Evolutionary conservation across 2,797 vertebrate genomes (phyloP).

Genomic region (Zalophus californianus): DNA sequence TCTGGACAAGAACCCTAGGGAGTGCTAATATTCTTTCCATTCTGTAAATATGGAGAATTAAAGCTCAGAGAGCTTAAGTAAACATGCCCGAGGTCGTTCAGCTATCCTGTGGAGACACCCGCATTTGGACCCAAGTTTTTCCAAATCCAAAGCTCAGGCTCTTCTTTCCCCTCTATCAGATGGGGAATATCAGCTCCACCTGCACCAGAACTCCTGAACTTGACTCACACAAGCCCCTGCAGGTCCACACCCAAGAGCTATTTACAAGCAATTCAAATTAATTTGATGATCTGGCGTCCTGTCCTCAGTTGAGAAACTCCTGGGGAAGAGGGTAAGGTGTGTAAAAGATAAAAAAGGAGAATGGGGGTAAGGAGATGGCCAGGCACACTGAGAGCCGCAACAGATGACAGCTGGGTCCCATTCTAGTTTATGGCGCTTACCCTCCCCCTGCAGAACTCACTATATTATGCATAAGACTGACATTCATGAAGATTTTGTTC

Average conservation of each 20-base stretch:
- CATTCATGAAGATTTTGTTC: background rate
- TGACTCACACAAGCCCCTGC: background rate
- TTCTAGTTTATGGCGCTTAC: background rate
- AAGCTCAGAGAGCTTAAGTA: background rate
- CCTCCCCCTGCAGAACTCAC: background rate
- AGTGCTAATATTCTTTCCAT: background rate
- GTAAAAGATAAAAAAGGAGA: background rate
- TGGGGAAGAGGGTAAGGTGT: background rate
- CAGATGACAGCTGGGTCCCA: background rate
- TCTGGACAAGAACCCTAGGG: background rate
- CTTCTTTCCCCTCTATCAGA: background rate
- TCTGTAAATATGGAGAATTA: constrained; percentile 19
- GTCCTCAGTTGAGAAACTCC: background rate
- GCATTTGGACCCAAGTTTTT: constrained; percentile 3
- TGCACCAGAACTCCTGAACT: background rate
- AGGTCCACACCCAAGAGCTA: background rate
- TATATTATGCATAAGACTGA: background rate
- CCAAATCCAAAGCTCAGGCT: background rate
- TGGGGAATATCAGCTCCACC: background rate
- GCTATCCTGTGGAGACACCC: background rate
- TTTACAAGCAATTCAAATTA: background rate
- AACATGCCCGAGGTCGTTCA: background rate
- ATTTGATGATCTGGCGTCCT: background rate
- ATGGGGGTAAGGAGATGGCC: background rate
- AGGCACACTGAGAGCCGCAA: background rate